phyloP scores from a whole-genome alignment of 2,888 invertebrate species.

The Macrophya alboannulata region DNA sequence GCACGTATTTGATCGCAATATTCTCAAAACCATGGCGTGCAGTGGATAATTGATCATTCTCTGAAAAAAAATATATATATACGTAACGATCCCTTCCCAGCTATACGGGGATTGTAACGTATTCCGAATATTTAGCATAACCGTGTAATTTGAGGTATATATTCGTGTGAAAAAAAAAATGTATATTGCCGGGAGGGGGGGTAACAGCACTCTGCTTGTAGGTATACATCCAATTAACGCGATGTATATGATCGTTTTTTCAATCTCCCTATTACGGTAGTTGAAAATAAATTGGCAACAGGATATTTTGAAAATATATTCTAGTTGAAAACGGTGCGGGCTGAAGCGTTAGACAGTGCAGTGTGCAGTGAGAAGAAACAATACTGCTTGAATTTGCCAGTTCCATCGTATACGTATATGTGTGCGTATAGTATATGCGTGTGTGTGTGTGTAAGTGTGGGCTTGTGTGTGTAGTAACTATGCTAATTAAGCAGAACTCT shows the following conservation, averaged over 20 bases:
- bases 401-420: background rate
- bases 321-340: background rate
- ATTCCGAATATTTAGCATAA: background rate
- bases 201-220: background rate
- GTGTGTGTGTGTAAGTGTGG: slow-evolving; percentile 44
- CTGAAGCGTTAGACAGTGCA: background rate
- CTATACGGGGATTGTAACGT: too few relatives aligned
- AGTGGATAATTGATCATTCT: background rate
- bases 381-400: slow-evolving; percentile 21
- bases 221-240: background rate
- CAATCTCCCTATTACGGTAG: background rate
- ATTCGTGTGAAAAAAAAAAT: background rate
- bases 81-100: background rate
- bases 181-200: background rate
- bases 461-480: slow-evolving; percentile 57
- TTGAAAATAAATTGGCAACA: background rate
- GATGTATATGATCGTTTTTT: background rate
- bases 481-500: slow-evolving; percentile 60
- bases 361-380: slow-evolving; percentile 19
- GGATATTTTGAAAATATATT: slow-evolving; percentile 8
- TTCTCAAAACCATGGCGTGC: background rate
- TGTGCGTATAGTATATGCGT: background rate
- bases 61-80: background rate
- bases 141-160: background rate
- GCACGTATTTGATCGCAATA: background rate